Evolutionary conservation across 2,113 vertebrate genomes (phyloP).

Genomic region (Girardinichthys multiradiatus): DNA sequence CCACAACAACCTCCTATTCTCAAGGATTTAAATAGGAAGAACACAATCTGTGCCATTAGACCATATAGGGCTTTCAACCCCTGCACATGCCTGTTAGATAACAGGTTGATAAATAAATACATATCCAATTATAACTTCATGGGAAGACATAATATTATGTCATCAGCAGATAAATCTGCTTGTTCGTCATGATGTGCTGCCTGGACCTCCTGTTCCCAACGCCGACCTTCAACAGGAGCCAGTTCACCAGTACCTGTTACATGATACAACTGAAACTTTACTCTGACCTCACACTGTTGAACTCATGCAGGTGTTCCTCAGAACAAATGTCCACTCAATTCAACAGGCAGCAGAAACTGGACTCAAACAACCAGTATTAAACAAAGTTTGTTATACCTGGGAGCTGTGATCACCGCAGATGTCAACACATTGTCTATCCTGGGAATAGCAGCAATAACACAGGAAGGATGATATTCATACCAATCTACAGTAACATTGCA

Average conservation of each 20-base stretch:
- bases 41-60: background rate
- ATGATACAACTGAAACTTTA: background rate
- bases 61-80: background rate
- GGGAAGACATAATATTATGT: background rate
- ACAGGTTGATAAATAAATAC: background rate
- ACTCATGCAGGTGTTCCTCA: background rate
- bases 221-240: background rate
- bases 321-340: background rate
- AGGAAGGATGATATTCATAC: too few species aligned
- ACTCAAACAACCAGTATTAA: too few species aligned
- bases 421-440: too few species aligned
- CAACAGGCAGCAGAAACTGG: background rate
- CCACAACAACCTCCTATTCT: background rate
- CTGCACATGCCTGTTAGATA: background rate
- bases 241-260: conserved; percentile 8
- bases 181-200: background rate
- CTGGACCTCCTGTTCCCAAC: background rate
- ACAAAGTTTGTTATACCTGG: too few species aligned
- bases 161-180: background rate
- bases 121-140: background rate
- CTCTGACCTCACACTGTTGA: conserved; percentile 4
- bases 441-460: too few species aligned
- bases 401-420: too few species aligned
- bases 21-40: background rate
- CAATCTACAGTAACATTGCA: too few species aligned